Conservation (phyloP, 2,113 vertebrate genomes). For the Nycticebus coucang region DNA sequence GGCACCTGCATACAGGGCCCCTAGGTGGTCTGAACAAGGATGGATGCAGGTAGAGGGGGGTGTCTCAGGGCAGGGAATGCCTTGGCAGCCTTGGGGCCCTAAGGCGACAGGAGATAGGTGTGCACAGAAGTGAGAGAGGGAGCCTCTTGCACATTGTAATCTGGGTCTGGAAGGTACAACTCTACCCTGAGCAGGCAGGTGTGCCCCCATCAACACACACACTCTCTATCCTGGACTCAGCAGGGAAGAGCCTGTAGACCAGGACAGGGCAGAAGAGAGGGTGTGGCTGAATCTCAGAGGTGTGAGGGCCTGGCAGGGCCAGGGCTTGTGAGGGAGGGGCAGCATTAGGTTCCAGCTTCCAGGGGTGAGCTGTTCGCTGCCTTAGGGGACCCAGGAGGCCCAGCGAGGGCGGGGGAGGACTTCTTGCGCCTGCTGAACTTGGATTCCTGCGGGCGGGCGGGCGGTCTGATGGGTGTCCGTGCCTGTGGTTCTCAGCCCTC, state of each 20-base stretch:
- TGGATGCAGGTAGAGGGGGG: too few species aligned
- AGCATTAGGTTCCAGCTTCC: too few species aligned
- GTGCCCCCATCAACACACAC: too few species aligned
- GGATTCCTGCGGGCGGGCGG: background rate
- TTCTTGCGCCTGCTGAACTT: too few species aligned
- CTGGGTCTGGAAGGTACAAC: background rate
- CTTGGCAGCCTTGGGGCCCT: background rate
- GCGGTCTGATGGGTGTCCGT: background rate
- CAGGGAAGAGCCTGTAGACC: background rate
- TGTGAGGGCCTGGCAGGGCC: background rate
- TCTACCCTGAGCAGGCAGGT: background rate
- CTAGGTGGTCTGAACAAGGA: too few species aligned
- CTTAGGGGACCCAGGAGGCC: background rate
- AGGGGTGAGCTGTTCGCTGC: too few species aligned
- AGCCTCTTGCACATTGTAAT: background rate
- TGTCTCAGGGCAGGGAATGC: background rate
- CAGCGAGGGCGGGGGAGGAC: too few species aligned
- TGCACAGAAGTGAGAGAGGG: background rate
- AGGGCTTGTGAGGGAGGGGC: background rate
- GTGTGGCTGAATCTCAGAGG: background rate
- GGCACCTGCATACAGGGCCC: rapidly evolving
- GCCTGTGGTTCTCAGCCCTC: background rate
- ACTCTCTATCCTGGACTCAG: background rate
- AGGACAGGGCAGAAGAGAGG: background rate
- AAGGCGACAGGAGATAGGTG: too few species aligned